These are phyloP conservation scores for Callocephalon fimbriatum DNA, from an alignment of 2,113 vertebrate species.

Conservation along the genomic window DNA sequence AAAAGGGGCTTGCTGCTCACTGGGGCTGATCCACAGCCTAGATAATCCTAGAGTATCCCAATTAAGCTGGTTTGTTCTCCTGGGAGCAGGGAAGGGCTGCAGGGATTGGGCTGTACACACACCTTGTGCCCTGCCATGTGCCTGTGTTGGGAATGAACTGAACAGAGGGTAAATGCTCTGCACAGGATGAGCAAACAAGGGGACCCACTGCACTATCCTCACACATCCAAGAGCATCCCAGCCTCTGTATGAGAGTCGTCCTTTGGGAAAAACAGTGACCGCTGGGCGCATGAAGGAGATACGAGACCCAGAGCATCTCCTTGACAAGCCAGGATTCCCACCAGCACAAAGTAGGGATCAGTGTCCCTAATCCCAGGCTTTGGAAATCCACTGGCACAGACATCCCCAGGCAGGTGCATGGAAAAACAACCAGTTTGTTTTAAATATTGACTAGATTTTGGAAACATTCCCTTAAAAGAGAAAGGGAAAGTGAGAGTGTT, in stretches of 20 bases:
- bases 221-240: background rate
- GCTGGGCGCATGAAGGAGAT: fast-evolving
- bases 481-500: background rate
- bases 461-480: background rate
- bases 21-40: background rate
- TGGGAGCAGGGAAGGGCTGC: background rate
- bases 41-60: background rate
- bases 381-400: background rate
- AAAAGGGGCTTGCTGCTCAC: background rate
- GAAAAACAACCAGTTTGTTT: fast-evolving
- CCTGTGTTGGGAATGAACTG: background rate
- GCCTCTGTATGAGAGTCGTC: background rate
- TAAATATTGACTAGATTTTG: background rate
- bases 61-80: background rate
- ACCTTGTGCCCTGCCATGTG: background rate
- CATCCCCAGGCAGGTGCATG: fast-evolving
- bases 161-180: background rate
- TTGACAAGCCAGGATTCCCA: background rate
- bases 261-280: fast-evolving
- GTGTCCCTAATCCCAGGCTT: fast-evolving
- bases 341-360: background rate
- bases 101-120: fast-evolving
- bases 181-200: background rate
- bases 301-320: background rate
- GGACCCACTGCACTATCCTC: too few relatives aligned